A percentile compares a stretch with the other conserved stretches of the same genome.
phyloP scores from a whole-genome alignment of 2,113 vertebrate genomes.

The Cryptotis parvus region DNA sequence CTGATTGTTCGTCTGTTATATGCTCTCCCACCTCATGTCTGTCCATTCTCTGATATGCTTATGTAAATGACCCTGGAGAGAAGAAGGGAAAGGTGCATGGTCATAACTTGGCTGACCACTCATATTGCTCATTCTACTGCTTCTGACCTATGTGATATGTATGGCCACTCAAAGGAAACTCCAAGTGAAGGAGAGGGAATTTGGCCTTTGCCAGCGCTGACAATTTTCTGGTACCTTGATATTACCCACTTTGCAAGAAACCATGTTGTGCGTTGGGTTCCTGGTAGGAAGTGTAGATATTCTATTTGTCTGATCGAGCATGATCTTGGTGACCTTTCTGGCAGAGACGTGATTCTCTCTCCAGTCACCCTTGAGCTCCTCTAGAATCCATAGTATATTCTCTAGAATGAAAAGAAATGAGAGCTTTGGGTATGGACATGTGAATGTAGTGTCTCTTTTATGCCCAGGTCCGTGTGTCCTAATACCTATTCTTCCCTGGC shows the following conservation, averaged over 20 bases:
- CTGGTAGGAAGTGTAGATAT: neutral
- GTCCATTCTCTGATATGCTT: neutral
- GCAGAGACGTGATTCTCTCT: neutral
- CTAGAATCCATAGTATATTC: neutral
- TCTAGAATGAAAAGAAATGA: neutral
- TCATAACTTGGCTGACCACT: neutral
- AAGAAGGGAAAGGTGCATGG: neutral
- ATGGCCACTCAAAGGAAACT: neutral
- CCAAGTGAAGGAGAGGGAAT: neutral
- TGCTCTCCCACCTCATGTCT: neutral
- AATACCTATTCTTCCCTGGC: neutral
- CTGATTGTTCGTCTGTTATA: neutral
- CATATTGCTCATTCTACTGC: neutral
- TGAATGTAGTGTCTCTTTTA: neutral
- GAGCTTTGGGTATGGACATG: neutral
- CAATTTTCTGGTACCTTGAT: neutral
- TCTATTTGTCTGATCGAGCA: neutral
- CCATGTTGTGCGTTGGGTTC: neutral
- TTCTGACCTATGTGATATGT: neutral
- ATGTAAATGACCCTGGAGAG: neutral
- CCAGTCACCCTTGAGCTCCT: neutral
- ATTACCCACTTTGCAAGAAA: neutral
- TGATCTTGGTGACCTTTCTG: neutral
- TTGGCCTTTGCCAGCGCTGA: neutral
- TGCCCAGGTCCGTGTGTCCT: fast-evolving